Evolutionary conservation across 2,888 invertebrate genomes (phyloP).

Genomic region (Thymelicus sylvestris): DNA sequence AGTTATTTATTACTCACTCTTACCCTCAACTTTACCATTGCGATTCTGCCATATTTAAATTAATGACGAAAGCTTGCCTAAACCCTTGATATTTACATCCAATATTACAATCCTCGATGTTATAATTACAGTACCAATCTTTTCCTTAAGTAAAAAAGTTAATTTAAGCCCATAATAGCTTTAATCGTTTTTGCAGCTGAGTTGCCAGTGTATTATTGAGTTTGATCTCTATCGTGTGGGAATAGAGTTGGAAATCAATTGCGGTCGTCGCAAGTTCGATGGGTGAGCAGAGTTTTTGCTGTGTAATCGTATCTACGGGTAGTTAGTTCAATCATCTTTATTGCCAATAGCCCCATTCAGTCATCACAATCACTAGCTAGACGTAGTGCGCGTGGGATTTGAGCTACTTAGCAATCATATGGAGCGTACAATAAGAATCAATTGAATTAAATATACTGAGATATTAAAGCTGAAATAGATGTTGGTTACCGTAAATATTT

Average conservation of each 20-base stretch:
- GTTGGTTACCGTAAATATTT: too few relatives aligned
- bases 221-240: conserved; percentile 10
- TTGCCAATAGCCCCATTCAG: conserved; percentile 74
- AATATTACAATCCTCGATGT: conserved; percentile 31
- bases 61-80: conserved; percentile 13
- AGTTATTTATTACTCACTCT: too few relatives aligned
- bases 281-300: conserved; percentile 38
- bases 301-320: conserved; percentile 46
- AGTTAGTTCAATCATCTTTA: conserved; percentile 67
- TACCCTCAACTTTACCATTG: too few relatives aligned
- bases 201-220: neutral
- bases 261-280: conserved; percentile 7
- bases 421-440: neutral
- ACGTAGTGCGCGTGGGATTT: conserved; percentile 25
- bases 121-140: conserved; percentile 35
- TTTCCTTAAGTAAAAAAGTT: conserved; percentile 37
- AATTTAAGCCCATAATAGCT: conserved; percentile 36
- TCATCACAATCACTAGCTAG: conserved; percentile 71
- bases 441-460: neutral
- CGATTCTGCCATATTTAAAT: conserved; percentile 1
- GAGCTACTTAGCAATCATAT: conserved; percentile 4
- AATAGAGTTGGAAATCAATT: conserved; percentile 25
- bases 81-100: conserved; percentile 21
- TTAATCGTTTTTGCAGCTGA: conserved; percentile 35
- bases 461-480: too few relatives aligned